Evolutionary conservation across 64 coral and sea anemone genomes (phyloP), one percentile per base, ranked within the genome.

Genomic region (Pachyseris speciosa): DNA sequence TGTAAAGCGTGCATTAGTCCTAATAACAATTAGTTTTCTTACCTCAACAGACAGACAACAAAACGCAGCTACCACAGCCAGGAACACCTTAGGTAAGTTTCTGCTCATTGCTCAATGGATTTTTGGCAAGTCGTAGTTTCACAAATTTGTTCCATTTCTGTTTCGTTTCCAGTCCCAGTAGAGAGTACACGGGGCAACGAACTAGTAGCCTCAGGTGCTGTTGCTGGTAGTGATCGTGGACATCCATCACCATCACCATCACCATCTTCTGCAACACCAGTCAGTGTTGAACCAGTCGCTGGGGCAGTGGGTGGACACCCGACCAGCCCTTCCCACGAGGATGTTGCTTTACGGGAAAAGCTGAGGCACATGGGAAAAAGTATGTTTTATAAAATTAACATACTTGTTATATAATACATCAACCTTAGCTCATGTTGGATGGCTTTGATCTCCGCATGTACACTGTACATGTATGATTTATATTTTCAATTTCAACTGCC

Each of bases 341-440:
- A 96, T 86, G 86, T 84, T 65, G 80, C 88, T 0, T 49, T 96
- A 15, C 75, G 94, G 59, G 94, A 96, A 49, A 96, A 93, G 25
- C 64, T 96, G 10, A 93, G 81, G 40, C 94, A 96, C 61, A 96
- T 96, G 94, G 94, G 94, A 47, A 96, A 96, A 41, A 96, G 94
- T 96, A 85, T 79, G 94, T 69, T 16, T n/a, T 50, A 32, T 64
- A 19, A 44, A 90, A 68, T 22, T 37, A 51, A 44, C 16, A 76
- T 31, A 40, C 17, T 66, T 49, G 16, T 26, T 75, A 22, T 24
- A 64, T 79, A 43, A 10, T 47, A 64, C 17, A 10, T 57, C 78
- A 55, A 52, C n/a, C n/a, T n/a, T n/a, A n/a, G n/a, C n/a, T n/a
- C n/a, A n/a, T n/a, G n/a, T n/a, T n/a, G n/a, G n/a, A n/a, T n/a